Evolutionary conservation across 2,797 vertebrate species (phyloP), one percentile per base, ranked within the genome.

Genomic region (Malurus splendens): DNA sequence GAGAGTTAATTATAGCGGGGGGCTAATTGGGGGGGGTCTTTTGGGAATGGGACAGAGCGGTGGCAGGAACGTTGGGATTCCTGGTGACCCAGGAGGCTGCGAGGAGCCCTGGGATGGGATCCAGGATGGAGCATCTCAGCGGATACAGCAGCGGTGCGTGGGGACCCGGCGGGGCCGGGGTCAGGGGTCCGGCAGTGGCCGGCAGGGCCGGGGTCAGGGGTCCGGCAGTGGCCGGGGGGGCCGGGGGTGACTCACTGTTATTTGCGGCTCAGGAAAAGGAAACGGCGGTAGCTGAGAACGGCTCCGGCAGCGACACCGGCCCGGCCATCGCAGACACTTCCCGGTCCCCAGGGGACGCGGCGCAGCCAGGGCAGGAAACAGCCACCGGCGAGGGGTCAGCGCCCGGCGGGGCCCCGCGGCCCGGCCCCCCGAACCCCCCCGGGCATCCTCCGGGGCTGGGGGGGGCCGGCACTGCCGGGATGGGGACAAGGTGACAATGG

Each of bases 251-350:
- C 75, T 93, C 92, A 89, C 67, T 2, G 67, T 79, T 94, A 89
- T 94, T 94, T 90, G 86, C 90, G 28, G 90, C 76, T 93, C 92
- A 82, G 92, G 93, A 75, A 75, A 93, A 92, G 93, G 92, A 94
- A 94, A 81, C 83, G 11, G 54, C 82, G 45, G 93, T 73, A 90
- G 92, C 86, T 27, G 89, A 59, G 89, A 90, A 54, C 28, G 84
- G 91, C 59, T 88, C 59, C 33, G 5, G 86, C 90, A 65, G 52
- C 41, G 76, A 70, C 90, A 85, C 76, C 76, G 44, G 64, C 82
- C 27, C 48, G 3, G 33, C 47, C 82, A 80, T 15, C 83, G 42
- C 90, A 66, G 88, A 87, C 92, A 70, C 93, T 51, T 79, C 77
- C 68, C 57, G 7, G 39, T 79, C 86, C 88, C 87, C 76, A 0